Evolutionary conservation across 2,113 vertebrate genomes (phyloP).

Genomic region (Apteryx owenii): DNA sequence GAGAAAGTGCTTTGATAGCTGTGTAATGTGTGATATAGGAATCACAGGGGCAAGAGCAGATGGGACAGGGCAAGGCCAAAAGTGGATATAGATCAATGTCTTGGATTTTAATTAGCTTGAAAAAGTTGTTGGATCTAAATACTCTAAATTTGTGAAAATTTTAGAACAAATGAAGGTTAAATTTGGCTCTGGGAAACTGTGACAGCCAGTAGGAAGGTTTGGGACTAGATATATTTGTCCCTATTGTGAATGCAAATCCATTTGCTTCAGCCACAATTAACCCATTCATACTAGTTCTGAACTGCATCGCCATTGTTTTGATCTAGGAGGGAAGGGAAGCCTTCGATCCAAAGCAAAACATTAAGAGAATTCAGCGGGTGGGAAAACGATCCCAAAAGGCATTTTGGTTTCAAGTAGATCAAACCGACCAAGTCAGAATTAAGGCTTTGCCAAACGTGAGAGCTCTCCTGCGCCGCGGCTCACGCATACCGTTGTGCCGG

Average conservation of each 20-base stretch:
- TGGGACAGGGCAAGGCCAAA: neutral
- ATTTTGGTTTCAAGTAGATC: neutral
- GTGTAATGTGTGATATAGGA: neutral
- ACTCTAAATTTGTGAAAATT: rapidly evolving
- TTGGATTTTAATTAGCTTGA: neutral
- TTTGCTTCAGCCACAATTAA: neutral
- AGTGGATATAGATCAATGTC: neutral
- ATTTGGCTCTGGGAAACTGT: neutral
- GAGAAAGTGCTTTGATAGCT: neutral
- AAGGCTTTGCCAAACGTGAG: neutral
- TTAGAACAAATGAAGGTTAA: neutral
- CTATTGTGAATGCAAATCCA: neutral
- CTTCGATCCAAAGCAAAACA: neutral
- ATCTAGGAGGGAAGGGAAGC: neutral
- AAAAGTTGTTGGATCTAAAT: neutral
- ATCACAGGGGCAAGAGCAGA: neutral
- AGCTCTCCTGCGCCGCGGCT: neutral
- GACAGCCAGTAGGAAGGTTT: neutral
- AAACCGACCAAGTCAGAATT: neutral
- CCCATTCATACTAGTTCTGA: neutral
- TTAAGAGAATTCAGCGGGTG: neutral
- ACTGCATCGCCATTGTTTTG: neutral
- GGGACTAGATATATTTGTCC: neutral
- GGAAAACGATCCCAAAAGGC: neutral
- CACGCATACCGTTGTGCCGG: rapidly evolving